These are phyloP conservation scores for Masnerella sp. DNA, from an alignment of 2,888 invertebrate genomes.

Conservation along the genomic window DNA sequence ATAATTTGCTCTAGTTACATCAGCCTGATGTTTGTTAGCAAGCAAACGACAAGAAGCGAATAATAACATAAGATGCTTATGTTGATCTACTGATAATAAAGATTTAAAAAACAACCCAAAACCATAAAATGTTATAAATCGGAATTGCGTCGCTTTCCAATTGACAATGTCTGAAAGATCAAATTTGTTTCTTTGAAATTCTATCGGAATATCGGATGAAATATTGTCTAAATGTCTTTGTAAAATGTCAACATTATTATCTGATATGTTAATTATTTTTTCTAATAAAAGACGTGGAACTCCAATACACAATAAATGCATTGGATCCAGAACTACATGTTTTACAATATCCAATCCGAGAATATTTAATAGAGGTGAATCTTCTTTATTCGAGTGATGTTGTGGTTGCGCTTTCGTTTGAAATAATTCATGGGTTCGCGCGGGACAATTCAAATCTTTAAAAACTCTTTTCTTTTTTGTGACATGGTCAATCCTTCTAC, in stretches of 20 bases:
- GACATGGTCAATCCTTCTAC: not conserved
- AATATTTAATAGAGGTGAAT: conserved; percentile 9
- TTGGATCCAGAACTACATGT: conserved; percentile 48
- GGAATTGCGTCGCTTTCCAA: conserved; percentile 6
- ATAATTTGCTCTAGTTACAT: not conserved
- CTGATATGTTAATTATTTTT: not conserved
- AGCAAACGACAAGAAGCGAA: conserved; percentile 3
- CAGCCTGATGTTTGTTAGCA: not conserved
- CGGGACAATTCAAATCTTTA: conserved; percentile 2
- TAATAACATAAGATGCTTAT: conserved; percentile 7
- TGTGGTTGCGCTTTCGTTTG: not conserved
- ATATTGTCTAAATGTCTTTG: conserved; percentile 11
- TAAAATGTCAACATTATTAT: not conserved
- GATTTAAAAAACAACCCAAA: not conserved
- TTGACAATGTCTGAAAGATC: conserved; percentile 4
- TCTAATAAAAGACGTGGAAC: conserved; percentile 1
- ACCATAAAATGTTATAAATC: not conserved
- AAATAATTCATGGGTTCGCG: conserved; percentile 3
- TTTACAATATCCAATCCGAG: conserved; percentile 1
- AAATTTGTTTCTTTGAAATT: conserved; percentile 12
- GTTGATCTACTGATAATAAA: not conserved
- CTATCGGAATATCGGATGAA: not conserved
- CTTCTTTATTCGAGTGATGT: conserved; percentile 8
- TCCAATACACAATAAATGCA: conserved; percentile 48
- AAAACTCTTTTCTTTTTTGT: conserved; percentile 10